Percentiles rank a stretch among this genome's conserved stretches.
phyloP scores from a whole-genome alignment of 2,113 vertebrate genomes.

The Indri indri region DNA sequence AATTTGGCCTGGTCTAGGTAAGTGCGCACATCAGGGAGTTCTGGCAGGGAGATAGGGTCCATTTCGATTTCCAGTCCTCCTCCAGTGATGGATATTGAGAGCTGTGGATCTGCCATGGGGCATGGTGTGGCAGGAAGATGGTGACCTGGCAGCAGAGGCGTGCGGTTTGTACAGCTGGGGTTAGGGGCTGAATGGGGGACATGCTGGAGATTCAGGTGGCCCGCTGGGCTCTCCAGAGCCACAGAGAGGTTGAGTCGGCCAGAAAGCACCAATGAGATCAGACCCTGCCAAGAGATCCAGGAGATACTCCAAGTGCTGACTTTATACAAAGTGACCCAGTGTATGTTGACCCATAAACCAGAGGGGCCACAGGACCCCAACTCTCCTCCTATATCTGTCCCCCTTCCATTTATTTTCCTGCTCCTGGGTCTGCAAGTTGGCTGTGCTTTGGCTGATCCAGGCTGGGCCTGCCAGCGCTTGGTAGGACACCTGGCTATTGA shows the following conservation, averaged over 20 bases:
- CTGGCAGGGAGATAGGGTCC: neutral
- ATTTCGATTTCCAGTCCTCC: neutral
- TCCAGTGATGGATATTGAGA: neutral
- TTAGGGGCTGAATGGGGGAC: neutral
- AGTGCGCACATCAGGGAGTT: neutral
- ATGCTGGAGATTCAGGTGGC: neutral
- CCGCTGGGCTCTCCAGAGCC: neutral
- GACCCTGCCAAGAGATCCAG: neutral
- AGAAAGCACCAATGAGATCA: neutral
- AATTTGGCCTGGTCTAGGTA: neutral
- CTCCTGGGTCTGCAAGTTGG: neutral
- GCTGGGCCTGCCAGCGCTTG: neutral
- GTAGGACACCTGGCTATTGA: neutral
- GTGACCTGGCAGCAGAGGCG: neutral
- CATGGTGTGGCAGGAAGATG: neutral
- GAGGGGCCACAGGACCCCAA: neutral
- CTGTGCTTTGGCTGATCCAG: neutral
- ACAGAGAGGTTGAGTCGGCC: neutral
- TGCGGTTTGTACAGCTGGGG: neutral
- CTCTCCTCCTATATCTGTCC: neutral
- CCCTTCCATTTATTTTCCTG: neutral
- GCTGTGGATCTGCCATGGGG: neutral
- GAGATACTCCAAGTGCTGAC: neutral
- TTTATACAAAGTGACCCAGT: neutral
- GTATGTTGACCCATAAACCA: neutral